Percentiles rank a stretch among this genome's conserved stretches.
These are phyloP conservation scores for Pangasius djambal DNA, from an alignment of 2,797 vertebrate genomes.

Conservation along the genomic window DNA sequence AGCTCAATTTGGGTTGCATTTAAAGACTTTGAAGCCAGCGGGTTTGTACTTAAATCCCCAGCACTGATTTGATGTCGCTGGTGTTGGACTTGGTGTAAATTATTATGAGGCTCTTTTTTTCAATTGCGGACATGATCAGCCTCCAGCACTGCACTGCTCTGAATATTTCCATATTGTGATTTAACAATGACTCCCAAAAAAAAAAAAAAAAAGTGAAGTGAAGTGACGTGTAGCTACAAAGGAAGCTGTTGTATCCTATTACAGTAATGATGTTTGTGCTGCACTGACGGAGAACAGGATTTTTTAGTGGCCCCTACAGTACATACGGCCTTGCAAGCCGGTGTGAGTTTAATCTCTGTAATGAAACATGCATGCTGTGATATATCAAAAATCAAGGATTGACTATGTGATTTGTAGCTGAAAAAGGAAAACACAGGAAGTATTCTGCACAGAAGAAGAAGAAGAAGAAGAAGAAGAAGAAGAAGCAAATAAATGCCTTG, in stretches of 20 bases:
- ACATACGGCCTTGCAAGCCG: constrained; percentile 42
- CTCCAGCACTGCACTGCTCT: constrained; percentile 39
- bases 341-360: constrained; percentile 45
- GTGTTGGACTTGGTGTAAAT: constrained; percentile 48
- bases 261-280: constrained; percentile 52
- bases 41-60: constrained; percentile 39
- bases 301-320: constrained; percentile 45
- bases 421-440: constrained; percentile 32
- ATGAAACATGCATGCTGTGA: constrained; percentile 51
- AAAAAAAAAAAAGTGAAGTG: too few relatives aligned
- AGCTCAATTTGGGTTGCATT: constrained; percentile 42
- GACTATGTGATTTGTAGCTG: constrained; percentile 34
- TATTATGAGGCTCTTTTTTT: constrained; percentile 33
- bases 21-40: constrained; percentile 29
- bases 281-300: constrained; percentile 26
- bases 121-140: constrained; percentile 36
- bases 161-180: constrained; percentile 48
- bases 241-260: constrained; percentile 50
- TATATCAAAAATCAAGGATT: constrained; percentile 45
- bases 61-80: constrained; percentile 51
- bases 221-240: too few relatives aligned
- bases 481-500: constrained; percentile 11
- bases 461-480: not conserved
- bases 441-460: constrained; percentile 23
- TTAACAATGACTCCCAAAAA: constrained; percentile 44